Conservation (phyloP, 2,888 invertebrate species). For the Drosophila meridiana region DNA sequence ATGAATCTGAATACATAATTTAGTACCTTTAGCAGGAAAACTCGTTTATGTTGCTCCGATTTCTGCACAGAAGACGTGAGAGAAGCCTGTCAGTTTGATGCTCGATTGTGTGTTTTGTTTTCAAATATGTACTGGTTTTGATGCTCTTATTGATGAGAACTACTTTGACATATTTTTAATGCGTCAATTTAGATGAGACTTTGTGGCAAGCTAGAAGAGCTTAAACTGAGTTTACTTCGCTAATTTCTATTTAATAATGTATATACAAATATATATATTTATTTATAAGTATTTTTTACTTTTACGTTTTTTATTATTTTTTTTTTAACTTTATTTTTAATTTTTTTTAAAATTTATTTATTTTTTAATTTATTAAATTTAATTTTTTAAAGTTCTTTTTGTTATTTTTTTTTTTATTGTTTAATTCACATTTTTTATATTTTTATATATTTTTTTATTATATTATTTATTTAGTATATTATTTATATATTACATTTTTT, state of each 20-base stretch:
- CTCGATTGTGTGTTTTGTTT: background rate
- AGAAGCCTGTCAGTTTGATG: background rate
- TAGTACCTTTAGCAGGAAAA: background rate
- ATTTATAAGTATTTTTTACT: too few species aligned
- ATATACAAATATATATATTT: too few species aligned
- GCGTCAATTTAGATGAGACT: background rate
- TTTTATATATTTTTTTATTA: too few species aligned
- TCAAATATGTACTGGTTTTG: background rate
- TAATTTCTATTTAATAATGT: background rate
- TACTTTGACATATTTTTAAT: background rate
- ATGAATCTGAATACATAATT: conserved; percentile 9
- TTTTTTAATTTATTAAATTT: too few species aligned
- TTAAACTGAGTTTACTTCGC: background rate
- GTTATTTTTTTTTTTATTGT: too few species aligned
- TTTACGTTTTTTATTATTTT: too few species aligned
- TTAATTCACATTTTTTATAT: too few species aligned
- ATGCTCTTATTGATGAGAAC: background rate
- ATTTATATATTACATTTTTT: too few species aligned
- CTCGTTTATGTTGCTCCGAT: background rate
- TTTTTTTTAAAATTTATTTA: too few species aligned
- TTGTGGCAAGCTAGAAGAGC: background rate
- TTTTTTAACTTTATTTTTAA: too few species aligned
- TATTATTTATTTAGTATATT: too few species aligned
- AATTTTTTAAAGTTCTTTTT: too few species aligned
- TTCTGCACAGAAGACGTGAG: background rate